Conservation (phyloP, 1,140 invertebrate species). For the Aphelinus certus region DNA sequence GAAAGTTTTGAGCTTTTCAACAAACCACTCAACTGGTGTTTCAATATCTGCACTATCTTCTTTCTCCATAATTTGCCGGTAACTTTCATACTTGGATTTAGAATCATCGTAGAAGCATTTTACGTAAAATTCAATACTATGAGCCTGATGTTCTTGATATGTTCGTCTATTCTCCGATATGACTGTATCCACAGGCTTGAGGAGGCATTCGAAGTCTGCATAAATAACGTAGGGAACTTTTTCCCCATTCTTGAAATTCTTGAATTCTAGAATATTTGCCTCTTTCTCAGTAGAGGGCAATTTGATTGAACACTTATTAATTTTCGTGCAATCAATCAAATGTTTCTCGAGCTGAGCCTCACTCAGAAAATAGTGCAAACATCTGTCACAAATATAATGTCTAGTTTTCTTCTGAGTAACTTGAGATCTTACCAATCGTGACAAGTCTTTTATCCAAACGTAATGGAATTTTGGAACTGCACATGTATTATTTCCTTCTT, state of each 20-base stretch:
- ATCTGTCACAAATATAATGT: constrained; percentile 24
- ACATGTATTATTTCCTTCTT: background rate
- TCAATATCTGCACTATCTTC: background rate
- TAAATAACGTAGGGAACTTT: constrained; percentile 20
- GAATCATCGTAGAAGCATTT: constrained; percentile 24
- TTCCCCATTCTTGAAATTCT: constrained; percentile 38
- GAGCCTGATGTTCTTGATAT: constrained; percentile 3
- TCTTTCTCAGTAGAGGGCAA: constrained; percentile 21
- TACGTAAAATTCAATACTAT: constrained; percentile 4
- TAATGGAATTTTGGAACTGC: constrained; percentile 1
- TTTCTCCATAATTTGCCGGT: background rate
- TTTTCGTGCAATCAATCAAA: constrained; percentile 45
- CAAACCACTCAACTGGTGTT: constrained; percentile 10
- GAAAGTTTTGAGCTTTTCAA: background rate
- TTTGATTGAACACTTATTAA: constrained; percentile 40
- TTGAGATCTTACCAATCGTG: constrained; percentile 11
- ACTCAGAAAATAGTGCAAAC: constrained; percentile 14
- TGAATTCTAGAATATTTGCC: constrained; percentile 36
- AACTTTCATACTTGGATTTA: constrained; percentile 3
- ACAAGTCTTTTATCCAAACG: constrained; percentile 27
- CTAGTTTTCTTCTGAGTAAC: background rate
- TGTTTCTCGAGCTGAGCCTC: background rate
- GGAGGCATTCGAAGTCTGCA: background rate
- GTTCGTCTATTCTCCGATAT: background rate
- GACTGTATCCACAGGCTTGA: background rate